These are phyloP conservation scores for Chionoecetes opilio DNA, from an alignment of 1,140 invertebrate species.

Conservation along the genomic window DNA sequence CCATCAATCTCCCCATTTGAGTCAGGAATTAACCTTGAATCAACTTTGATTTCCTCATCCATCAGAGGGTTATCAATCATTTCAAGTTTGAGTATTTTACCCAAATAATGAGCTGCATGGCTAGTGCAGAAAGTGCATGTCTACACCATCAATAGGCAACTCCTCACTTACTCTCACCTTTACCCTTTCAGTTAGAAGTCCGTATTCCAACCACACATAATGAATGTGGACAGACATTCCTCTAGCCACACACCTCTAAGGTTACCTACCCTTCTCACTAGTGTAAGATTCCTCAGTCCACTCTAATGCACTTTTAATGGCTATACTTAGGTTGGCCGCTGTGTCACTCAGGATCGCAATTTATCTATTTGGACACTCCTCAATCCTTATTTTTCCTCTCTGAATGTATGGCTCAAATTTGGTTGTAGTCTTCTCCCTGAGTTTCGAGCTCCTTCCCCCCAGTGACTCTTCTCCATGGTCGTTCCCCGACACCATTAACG, in stretches of 20 bases:
- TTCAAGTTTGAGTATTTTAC: not conserved
- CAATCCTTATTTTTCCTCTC: not conserved
- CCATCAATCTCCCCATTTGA: not conserved
- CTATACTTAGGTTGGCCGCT: not conserved
- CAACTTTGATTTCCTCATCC: not conserved
- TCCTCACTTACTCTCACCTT: not conserved
- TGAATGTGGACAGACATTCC: not conserved
- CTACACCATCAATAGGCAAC: not conserved
- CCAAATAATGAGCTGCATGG: not conserved
- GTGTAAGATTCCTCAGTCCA: slow-evolving; percentile 1
- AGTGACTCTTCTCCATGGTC: too few relatives aligned
- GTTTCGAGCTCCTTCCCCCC: too few relatives aligned
- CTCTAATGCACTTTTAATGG: not conserved
- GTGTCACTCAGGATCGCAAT: not conserved
- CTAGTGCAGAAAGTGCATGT: too few relatives aligned
- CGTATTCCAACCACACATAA: not conserved
- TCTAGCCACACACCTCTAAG: not conserved
- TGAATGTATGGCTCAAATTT: not conserved
- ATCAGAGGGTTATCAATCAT: not conserved
- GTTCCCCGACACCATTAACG: too few relatives aligned
- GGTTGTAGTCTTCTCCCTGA: not conserved
- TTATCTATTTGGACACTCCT: not conserved
- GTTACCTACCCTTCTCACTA: not conserved
- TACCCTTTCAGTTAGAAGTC: not conserved
- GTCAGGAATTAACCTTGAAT: not conserved